A percentile compares a stretch with the other conserved stretches of the same genome.
Evolutionary conservation across 2,797 vertebrate species (phyloP).

Genomic region (Alca torda): DNA sequence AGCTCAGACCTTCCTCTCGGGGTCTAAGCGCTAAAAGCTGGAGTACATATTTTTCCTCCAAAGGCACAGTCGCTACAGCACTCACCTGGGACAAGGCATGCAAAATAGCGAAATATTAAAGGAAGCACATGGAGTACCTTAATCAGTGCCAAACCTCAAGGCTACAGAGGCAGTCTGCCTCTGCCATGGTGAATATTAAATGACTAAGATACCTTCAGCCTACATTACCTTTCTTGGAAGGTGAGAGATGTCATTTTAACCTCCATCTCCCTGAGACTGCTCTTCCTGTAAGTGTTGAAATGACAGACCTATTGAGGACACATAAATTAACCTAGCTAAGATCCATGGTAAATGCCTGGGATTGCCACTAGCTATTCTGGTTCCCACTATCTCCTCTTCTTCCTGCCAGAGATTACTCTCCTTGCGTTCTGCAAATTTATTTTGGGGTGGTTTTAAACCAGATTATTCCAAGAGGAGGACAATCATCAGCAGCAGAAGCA

Average conservation of each 20-base stretch:
- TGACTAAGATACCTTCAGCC: conserved; percentile 21
- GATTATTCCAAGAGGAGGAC: background rate
- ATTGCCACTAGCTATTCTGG: background rate
- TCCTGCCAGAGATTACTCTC: background rate
- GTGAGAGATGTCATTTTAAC: conserved; percentile 46
- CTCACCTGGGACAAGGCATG: background rate
- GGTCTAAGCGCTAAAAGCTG: background rate
- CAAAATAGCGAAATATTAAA: conserved; percentile 5
- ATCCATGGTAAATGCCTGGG: background rate
- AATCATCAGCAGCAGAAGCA: background rate
- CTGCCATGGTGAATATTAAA: conserved; percentile 5
- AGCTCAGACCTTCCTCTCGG: background rate
- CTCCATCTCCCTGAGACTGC: background rate
- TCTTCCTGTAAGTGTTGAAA: conserved; percentile 35
- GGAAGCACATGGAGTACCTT: background rate
- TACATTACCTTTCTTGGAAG: conserved; percentile 9
- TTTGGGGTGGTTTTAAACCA: background rate
- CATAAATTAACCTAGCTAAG: conserved; percentile 4
- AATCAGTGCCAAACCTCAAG: conserved; percentile 19
- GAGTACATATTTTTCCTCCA: background rate
- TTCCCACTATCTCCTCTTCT: background rate
- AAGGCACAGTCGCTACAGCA: background rate
- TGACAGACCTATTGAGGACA: background rate
- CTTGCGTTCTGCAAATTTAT: background rate
- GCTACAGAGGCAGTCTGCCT: conserved; percentile 3